Evolutionary conservation across 2,888 invertebrate species (phyloP).

Genomic region (Poecilobothrus nobilitatus): DNA sequence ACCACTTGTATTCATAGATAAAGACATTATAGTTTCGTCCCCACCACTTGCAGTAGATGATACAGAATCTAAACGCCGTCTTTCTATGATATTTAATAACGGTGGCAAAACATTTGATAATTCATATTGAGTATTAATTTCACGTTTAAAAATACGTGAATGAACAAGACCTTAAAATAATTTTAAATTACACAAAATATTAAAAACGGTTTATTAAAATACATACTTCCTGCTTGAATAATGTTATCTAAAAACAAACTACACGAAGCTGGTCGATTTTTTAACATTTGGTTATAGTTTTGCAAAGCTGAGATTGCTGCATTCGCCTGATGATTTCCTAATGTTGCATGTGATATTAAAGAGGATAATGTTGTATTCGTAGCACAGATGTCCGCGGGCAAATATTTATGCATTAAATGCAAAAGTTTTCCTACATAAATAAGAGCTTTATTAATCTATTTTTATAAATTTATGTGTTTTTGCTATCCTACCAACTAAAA

Average conservation of each 20-base stretch:
- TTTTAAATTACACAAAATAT: background rate
- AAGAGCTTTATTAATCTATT: slow-evolving; percentile 18
- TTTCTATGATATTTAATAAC: slow-evolving; percentile 31
- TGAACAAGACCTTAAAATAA: slow-evolving; percentile 36
- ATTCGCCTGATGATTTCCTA: slow-evolving; percentile 70
- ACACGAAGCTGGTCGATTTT: slow-evolving; percentile 69
- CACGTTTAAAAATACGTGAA: slow-evolving; percentile 41
- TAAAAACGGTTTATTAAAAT: background rate
- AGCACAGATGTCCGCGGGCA: slow-evolving; percentile 81
- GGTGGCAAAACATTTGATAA: slow-evolving; percentile 23
- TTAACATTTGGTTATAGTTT: slow-evolving; percentile 69
- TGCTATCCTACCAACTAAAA: slow-evolving; percentile 59
- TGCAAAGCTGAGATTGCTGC: slow-evolving; percentile 74
- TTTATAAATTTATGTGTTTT: background rate
- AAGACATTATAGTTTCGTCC: slow-evolving; percentile 12
- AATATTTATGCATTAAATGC: slow-evolving; percentile 73
- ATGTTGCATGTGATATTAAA: slow-evolving; percentile 69
- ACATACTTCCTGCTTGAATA: slow-evolving; percentile 49
- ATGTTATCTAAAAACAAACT: slow-evolving; percentile 78
- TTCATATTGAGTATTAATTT: slow-evolving; percentile 37
- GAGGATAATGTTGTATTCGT: slow-evolving; percentile 76
- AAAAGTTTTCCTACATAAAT: slow-evolving; percentile 61
- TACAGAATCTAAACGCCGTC: slow-evolving; percentile 43
- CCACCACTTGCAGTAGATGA: slow-evolving; percentile 42
- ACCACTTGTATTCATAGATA: background rate